Conservation (phyloP, 30 jellyfish, hydroid and myxozoan species). For the Hydra vulgaris region DNA sequence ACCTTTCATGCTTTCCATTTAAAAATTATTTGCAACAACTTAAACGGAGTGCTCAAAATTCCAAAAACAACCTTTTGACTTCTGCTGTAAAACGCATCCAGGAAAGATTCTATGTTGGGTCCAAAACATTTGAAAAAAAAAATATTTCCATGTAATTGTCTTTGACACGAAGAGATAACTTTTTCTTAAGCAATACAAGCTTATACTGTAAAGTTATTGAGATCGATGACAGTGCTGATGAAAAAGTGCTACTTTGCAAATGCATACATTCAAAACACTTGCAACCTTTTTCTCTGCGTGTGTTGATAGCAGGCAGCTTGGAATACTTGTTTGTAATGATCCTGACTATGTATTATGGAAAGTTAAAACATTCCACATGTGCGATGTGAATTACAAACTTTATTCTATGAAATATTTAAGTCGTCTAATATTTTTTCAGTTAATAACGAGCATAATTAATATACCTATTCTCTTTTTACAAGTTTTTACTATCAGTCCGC, state of each 20-base stretch:
- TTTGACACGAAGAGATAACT: neutral
- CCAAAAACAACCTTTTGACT: neutral
- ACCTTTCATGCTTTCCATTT: neutral
- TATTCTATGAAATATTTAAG: no score
- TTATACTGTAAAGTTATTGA: neutral
- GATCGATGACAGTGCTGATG: neutral
- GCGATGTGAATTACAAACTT: no score
- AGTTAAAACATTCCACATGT: neutral
- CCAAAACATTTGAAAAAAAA: neutral
- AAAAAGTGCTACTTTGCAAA: neutral
- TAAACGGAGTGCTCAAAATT: neutral
- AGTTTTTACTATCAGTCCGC: no score
- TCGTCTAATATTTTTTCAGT: no score
- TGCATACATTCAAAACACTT: neutral
- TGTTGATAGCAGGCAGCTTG: neutral
- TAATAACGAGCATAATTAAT: no score
- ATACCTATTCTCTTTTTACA: no score
- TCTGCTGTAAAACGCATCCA: neutral
- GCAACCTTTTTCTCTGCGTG: neutral
- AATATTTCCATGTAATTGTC: neutral
- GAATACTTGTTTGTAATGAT: neutral
- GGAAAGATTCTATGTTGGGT: neutral
- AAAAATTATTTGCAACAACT: no score
- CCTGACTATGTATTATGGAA: neutral
- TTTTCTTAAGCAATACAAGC: neutral